Evolutionary conservation across 2,113 vertebrate genomes (phyloP).

Genomic region (Eulemur rufifrons): DNA sequence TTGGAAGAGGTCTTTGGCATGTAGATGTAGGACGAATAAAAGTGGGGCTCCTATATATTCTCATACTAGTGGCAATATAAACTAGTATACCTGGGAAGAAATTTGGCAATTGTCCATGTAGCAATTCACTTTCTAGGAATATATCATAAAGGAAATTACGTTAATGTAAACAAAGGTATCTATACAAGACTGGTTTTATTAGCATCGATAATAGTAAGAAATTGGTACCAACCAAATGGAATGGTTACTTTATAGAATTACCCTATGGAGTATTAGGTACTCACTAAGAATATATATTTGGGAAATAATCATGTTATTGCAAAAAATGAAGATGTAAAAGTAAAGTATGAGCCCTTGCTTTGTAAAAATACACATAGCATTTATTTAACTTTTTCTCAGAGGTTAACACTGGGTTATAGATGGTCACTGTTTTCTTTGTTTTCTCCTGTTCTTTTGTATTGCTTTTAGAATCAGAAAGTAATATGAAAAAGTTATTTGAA

Average conservation of each 20-base stretch:
- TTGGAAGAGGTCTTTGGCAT: background rate
- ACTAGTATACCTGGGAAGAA: background rate
- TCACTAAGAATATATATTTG: background rate
- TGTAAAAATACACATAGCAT: background rate
- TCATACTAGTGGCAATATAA: background rate
- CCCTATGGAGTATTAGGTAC: background rate
- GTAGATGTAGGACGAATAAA: background rate
- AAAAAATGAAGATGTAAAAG: background rate
- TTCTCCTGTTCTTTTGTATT: background rate
- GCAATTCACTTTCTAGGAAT: background rate
- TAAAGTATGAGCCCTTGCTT: background rate
- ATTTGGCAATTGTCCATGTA: background rate
- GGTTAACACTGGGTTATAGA: background rate
- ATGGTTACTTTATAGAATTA: background rate
- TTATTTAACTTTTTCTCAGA: background rate
- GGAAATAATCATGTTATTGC: background rate
- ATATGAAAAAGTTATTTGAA: slow-evolving; percentile 8
- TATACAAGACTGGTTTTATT: background rate
- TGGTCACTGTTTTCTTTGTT: background rate
- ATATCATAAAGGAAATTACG: background rate
- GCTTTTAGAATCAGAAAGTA: background rate
- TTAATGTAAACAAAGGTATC: background rate
- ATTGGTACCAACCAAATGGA: background rate
- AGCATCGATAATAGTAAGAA: background rate
- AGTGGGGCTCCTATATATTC: background rate